These are phyloP conservation scores for Scaptomyza cyrtandrae DNA, from an alignment of 2,888 invertebrate species.

Conservation along the genomic window DNA sequence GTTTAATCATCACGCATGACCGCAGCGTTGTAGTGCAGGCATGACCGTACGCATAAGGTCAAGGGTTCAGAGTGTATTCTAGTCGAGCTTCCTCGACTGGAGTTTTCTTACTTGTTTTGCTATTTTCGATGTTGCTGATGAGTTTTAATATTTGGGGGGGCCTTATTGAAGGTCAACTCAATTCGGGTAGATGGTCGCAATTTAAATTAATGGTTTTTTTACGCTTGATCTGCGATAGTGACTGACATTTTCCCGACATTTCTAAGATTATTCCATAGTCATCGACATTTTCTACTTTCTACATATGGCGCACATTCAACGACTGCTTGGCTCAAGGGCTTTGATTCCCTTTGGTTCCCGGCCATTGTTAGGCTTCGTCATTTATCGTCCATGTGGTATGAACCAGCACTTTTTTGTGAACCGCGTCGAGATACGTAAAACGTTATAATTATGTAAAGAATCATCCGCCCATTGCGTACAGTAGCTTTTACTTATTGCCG, in stretches of 20 bases:
- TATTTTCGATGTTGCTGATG: conserved; percentile 34
- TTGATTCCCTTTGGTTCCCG: neutral
- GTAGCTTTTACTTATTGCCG: conserved; percentile 62
- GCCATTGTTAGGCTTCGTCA: conserved; percentile 42
- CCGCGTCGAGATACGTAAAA: conserved; percentile 52
- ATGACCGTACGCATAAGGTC: neutral
- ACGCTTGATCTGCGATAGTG: conserved; percentile 81
- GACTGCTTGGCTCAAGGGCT: conserved; percentile 19
- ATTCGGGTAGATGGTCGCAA: conserved; percentile 78
- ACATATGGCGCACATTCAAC: conserved; percentile 55
- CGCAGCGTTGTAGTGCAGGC: neutral
- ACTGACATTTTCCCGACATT: conserved; percentile 77
- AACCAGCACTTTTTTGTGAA: conserved; percentile 65
- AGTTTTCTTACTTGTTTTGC: conserved; percentile 24
- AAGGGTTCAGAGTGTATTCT: neutral
- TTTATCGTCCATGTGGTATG: conserved; percentile 66
- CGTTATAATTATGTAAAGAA: conserved; percentile 76
- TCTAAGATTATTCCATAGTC: conserved; percentile 74
- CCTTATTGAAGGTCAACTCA: conserved; percentile 43
- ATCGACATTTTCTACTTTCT: conserved; percentile 74
- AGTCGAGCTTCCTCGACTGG: neutral
- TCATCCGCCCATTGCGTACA: conserved; percentile 56
- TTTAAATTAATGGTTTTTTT: conserved; percentile 82
- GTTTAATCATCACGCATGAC: neutral
- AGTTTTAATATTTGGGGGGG: conserved; percentile 48